phyloP scores from a whole-genome alignment of 2,113 vertebrate genomes.

The Eulemur macaco region DNA sequence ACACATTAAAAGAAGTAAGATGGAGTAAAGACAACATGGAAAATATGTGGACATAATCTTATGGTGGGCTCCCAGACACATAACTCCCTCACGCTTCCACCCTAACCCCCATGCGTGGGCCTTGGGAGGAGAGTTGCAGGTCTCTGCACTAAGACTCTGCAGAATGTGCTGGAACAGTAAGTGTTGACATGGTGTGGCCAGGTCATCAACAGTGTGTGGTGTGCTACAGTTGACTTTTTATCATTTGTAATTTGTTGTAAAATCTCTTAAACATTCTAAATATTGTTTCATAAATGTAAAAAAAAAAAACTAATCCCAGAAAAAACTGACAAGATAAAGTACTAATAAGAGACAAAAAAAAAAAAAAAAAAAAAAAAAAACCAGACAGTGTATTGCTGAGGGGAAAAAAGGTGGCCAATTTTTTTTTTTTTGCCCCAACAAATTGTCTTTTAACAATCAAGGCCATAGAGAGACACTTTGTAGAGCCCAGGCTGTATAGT shows the following conservation, averaged over 20 bases:
- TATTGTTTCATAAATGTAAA: background rate
- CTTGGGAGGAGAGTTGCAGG: background rate
- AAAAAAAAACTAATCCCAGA: background rate
- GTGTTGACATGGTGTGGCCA: background rate
- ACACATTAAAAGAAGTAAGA: background rate
- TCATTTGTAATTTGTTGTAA: background rate
- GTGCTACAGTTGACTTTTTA: background rate
- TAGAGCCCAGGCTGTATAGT: background rate
- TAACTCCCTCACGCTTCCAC: background rate
- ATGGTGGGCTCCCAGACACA: background rate
- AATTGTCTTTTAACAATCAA: slow-evolving; percentile 8
- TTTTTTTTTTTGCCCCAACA: background rate
- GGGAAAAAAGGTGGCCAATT: background rate
- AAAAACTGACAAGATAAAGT: background rate
- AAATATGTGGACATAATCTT: background rate
- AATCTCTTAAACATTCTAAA: background rate
- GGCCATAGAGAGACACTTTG: background rate
- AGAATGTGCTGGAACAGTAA: background rate
- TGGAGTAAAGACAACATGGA: background rate
- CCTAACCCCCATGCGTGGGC: accelerated
- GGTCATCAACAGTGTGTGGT: background rate
- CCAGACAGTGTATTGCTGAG: background rate
- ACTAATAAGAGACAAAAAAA: background rate
- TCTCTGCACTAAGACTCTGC: background rate
- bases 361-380: background rate